Evolutionary conservation across 1,140 invertebrate genomes (phyloP).

Genomic region (Drosophila bocqueti): DNA sequence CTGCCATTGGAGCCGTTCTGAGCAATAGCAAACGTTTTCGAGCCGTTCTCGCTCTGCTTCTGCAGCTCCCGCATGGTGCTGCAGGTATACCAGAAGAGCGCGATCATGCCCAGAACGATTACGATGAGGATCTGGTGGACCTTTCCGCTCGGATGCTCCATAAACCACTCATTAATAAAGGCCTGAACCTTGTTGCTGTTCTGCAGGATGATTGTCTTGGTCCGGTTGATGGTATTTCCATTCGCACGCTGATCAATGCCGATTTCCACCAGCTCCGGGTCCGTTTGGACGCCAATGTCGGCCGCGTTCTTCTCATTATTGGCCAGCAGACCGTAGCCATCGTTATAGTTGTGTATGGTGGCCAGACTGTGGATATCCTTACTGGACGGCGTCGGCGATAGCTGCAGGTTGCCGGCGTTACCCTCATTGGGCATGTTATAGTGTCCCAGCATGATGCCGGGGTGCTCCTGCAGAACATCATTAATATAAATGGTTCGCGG

Average conservation of each 20-base stretch:
- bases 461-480: constrained; percentile 84
- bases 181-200: constrained; percentile 79
- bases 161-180: constrained; percentile 82
- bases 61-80: constrained; percentile 84
- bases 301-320: constrained; percentile 72
- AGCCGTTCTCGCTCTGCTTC: constrained; percentile 83
- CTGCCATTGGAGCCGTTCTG: constrained; percentile 56
- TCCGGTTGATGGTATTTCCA: constrained; percentile 61
- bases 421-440: constrained; percentile 91
- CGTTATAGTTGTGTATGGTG: constrained; percentile 77
- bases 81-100: constrained; percentile 90
- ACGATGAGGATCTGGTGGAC: constrained; percentile 89
- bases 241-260: constrained; percentile 57
- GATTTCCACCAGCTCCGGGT: constrained; percentile 70
- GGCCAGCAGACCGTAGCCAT: constrained; percentile 70
- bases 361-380: constrained; percentile 75
- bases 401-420: constrained; percentile 65
- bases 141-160: constrained; percentile 81
- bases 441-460: constrained; percentile 88
- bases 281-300: constrained; percentile 79
- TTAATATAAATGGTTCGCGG: constrained; percentile 73
- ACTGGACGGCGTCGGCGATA: constrained; percentile 66
- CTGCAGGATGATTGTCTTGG: constrained; percentile 85
- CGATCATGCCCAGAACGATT: constrained; percentile 87
- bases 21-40: constrained; percentile 65